Conservation (phyloP, 2,113 vertebrate species). For the Atractosteus spatula region DNA sequence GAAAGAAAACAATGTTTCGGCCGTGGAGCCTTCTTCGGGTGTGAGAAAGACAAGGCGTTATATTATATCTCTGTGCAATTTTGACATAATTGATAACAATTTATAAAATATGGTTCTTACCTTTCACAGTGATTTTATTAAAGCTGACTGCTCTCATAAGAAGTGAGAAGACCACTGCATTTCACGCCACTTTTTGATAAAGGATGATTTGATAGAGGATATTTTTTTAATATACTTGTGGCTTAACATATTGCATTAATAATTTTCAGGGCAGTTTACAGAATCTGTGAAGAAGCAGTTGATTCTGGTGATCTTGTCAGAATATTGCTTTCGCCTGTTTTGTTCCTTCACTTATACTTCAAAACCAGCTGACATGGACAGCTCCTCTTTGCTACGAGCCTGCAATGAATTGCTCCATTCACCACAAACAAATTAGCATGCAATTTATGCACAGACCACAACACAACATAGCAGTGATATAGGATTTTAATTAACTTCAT, state of each 20-base stretch:
- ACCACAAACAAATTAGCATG: slow-evolving; percentile 18
- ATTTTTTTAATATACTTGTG: neutral
- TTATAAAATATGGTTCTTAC: slow-evolving; percentile 38
- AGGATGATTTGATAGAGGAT: neutral
- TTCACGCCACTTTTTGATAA: neutral
- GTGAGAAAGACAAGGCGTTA: no score
- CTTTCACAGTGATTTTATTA: slow-evolving; percentile 27
- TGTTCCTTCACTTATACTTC: slow-evolving; percentile 61
- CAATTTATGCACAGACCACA: slow-evolving; percentile 22
- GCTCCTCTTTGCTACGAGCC: slow-evolving; percentile 18
- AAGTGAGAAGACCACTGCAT: neutral
- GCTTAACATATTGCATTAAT: slow-evolving; percentile 19
- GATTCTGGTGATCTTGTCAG: slow-evolving; percentile 40
- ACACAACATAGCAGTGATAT: slow-evolving; percentile 34
- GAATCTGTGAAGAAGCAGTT: slow-evolving; percentile 2
- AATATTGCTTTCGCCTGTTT: slow-evolving; percentile 39
- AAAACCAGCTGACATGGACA: slow-evolving; percentile 69
- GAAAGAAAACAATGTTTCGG: no score
- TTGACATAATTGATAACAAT: slow-evolving; percentile 1
- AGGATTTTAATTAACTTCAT: slow-evolving; percentile 38
- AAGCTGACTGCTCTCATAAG: slow-evolving; percentile 6
- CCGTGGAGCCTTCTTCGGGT: no score
- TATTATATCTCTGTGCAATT: no score
- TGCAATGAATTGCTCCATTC: slow-evolving; percentile 25
- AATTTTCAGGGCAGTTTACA: slow-evolving; percentile 32